These are phyloP conservation scores for Caenorhabditis afra DNA, from an alignment of 2,888 invertebrate genomes.

Conservation along the genomic window DNA sequence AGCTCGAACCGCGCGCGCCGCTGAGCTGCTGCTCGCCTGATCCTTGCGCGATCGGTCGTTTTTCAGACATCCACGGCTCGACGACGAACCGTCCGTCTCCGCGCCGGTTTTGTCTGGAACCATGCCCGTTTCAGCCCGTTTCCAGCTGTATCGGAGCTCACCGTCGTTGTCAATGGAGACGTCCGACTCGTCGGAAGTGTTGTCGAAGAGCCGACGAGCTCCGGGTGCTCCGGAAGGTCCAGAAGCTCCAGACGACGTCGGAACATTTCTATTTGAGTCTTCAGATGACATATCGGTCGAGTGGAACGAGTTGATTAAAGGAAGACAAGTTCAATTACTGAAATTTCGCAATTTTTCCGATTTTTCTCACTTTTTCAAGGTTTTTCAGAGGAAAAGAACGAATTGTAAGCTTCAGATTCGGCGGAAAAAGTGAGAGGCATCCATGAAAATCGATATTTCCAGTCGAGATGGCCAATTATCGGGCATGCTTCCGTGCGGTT, in stretches of 20 bases:
- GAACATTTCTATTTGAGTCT: slow-evolving; percentile 25
- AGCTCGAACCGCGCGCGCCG: slow-evolving; percentile 30
- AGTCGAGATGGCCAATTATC: slow-evolving; percentile 2
- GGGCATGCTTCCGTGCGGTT: slow-evolving; percentile 15
- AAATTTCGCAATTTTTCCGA: slow-evolving; percentile 1
- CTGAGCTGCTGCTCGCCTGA: slow-evolving; percentile 27
- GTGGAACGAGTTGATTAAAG: background rate
- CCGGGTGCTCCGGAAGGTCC: background rate
- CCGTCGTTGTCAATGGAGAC: slow-evolving; percentile 53
- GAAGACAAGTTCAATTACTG: slow-evolving; percentile 41
- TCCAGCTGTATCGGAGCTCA: background rate
- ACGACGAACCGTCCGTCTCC: slow-evolving; percentile 57
- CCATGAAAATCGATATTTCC: background rate
- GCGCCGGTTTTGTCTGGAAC: slow-evolving; percentile 54
- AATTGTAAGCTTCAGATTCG: background rate
- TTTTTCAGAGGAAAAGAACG: too few species aligned
- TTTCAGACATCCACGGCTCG: slow-evolving; percentile 60
- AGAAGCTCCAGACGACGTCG: slow-evolving; percentile 24
- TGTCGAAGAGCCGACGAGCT: slow-evolving; percentile 46
- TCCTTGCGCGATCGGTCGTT: slow-evolving; percentile 44
- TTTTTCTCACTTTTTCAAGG: too few species aligned
- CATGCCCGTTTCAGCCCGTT: too few species aligned
- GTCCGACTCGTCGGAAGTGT: slow-evolving; percentile 57
- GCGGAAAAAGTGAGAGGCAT: background rate
- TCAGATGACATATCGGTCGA: slow-evolving; percentile 31